These are phyloP conservation scores for Neodiprion virginianus DNA, from an alignment of 1,140 invertebrate species.

Conservation along the genomic window DNA sequence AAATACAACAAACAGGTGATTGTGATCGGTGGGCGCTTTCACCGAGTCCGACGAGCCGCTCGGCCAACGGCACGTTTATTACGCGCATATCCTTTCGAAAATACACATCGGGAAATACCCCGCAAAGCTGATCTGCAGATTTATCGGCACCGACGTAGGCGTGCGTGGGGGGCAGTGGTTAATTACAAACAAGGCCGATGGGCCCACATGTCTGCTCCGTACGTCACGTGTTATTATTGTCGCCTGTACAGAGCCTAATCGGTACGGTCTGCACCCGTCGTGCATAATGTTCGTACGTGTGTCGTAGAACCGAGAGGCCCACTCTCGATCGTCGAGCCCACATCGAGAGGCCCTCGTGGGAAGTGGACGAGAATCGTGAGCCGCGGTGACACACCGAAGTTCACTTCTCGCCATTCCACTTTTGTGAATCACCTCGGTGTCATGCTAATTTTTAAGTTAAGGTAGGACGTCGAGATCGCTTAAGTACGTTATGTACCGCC, in stretches of 20 bases:
- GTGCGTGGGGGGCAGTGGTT: background rate
- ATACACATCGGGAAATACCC: background rate
- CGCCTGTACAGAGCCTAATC: too few species aligned
- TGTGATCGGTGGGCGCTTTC: background rate
- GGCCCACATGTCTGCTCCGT: background rate
- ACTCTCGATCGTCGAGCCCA: background rate
- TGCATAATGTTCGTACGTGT: background rate
- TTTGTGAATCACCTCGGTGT: too few species aligned
- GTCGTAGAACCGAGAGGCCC: too few species aligned
- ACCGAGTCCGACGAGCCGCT: background rate
- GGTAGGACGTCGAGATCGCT: too few species aligned
- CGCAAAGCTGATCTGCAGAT: background rate
- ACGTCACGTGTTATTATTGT: background rate
- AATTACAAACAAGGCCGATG: slow-evolving; percentile 1
- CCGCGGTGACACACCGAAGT: too few species aligned
- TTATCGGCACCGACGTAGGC: background rate
- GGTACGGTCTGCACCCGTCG: background rate
- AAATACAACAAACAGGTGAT: too few species aligned
- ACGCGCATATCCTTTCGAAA: background rate
- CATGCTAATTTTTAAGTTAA: too few species aligned
- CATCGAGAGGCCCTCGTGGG: background rate
- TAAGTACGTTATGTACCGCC: too few species aligned
- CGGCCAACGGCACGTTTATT: background rate
- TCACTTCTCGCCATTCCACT: too few species aligned
- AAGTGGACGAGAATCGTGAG: too few species aligned